A percentile compares a stretch with the other conserved stretches of the same genome.
These are phyloP conservation scores for Rhynchopsitta pachyrhyncha DNA, from an alignment of 2,113 vertebrate species.

Conservation along the genomic window DNA sequence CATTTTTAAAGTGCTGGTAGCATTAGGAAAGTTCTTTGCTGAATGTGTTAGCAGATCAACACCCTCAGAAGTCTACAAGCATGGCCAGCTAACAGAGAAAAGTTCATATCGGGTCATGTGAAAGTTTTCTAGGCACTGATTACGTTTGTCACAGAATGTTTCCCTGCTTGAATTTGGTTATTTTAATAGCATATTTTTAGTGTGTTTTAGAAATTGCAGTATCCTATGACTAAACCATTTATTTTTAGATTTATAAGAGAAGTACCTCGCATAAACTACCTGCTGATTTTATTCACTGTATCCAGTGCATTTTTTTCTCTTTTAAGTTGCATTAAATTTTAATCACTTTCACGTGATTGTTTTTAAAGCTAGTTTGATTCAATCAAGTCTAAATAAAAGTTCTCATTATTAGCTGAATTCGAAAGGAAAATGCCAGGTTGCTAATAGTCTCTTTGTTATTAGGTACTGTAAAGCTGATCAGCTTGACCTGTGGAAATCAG, in stretches of 20 bases:
- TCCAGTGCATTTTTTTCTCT: not conserved
- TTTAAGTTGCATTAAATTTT: not conserved
- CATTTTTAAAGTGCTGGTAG: not conserved
- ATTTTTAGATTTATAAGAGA: not conserved
- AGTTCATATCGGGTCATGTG: constrained; percentile 37
- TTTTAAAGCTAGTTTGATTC: not conserved
- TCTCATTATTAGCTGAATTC: not conserved
- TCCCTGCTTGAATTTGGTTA: not conserved
- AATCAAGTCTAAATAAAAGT: not conserved
- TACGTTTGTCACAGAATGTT: not conserved
- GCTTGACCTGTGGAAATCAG: constrained; percentile 91
- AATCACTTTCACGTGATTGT: not conserved
- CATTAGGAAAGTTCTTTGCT: constrained; percentile 10
- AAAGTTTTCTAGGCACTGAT: constrained; percentile 22
- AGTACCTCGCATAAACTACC: not conserved
- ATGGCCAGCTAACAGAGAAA: not conserved
- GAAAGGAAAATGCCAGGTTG: not conserved
- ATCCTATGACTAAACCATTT: not conserved
- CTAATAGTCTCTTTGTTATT: not conserved
- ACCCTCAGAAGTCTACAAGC: not conserved
- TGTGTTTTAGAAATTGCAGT: not conserved
- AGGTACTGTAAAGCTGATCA: constrained; percentile 86
- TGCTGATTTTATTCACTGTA: not conserved
- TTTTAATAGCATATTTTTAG: not conserved
- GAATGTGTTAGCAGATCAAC: not conserved